A percentile compares a stretch with the other conserved stretches of the same genome.
Evolutionary conservation across 2,888 invertebrate genomes (phyloP).

Genomic region (Ectobius pallidus): DNA sequence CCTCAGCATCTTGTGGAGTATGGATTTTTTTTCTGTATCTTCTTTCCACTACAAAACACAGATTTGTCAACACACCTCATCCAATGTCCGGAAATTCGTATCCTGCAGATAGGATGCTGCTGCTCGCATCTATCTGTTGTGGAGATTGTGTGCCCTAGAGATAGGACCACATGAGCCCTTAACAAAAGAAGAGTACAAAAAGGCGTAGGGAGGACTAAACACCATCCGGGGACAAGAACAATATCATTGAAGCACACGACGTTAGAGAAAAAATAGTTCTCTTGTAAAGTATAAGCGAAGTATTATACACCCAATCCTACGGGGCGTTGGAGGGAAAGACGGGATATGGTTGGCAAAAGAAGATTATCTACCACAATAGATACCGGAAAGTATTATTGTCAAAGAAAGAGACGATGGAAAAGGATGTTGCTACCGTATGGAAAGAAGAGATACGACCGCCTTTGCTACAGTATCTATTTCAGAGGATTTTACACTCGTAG

Average conservation of each 20-base stretch:
- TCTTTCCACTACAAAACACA: neutral
- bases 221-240: neutral
- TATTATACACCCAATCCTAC: neutral
- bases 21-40: neutral
- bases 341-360: neutral
- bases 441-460: neutral
- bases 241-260: neutral
- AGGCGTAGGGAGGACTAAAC: neutral
- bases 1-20: too few species aligned
- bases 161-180: constrained; percentile 4
- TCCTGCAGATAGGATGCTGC: too few species aligned
- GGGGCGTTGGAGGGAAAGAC: neutral
- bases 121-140: too few species aligned
- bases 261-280: neutral
- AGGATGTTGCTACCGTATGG: neutral
- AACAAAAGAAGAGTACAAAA: neutral
- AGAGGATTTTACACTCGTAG: neutral
- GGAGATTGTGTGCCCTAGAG: neutral
- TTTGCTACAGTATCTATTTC: neutral
- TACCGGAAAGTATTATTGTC: constrained; percentile 9
- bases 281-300: constrained; percentile 5
- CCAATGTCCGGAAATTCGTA: too few species aligned
- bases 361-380: constrained; percentile 8
- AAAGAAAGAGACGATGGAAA: neutral
- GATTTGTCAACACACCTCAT: neutral